Conservation (phyloP, 2,113 vertebrate species). For the Sylvicapra grimmia region DNA sequence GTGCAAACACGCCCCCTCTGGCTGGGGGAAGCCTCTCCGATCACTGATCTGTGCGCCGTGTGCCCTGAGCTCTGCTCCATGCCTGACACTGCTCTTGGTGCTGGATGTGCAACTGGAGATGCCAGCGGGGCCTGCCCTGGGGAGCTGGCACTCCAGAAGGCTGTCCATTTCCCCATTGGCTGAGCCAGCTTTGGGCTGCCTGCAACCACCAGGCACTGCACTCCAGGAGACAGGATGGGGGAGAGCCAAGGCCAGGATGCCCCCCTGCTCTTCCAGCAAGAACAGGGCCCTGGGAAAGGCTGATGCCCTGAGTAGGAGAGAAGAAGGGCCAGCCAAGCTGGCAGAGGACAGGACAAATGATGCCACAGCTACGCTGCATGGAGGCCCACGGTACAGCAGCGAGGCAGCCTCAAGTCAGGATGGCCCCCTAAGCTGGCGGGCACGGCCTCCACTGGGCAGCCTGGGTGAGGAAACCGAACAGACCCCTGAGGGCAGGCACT, state of each 20-base stretch:
- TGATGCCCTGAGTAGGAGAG: neutral
- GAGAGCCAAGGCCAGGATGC: neutral
- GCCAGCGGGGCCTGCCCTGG: fast-evolving
- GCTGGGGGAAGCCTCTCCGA: fast-evolving
- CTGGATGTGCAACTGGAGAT: neutral
- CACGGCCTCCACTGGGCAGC: neutral
- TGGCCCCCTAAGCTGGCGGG: neutral
- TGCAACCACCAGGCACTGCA: too few species aligned
- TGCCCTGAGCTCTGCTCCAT: fast-evolving
- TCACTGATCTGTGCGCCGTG: fast-evolving
- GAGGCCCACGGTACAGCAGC: fast-evolving
- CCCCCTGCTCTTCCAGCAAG: neutral
- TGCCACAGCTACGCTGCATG: fast-evolving
- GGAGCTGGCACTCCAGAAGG: neutral
- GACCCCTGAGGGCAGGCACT: fast-evolving
- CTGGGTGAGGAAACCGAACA: neutral
- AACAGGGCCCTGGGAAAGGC: neutral
- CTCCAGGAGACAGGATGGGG: neutral
- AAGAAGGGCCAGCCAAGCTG: neutral
- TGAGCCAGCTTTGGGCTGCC: neutral
- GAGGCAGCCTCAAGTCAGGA: neutral
- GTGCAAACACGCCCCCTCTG: fast-evolving
- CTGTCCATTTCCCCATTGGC: too few species aligned
- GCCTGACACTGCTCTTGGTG: neutral
- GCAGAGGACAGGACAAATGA: neutral